Evolutionary conservation across 2,888 invertebrate species (phyloP), one percentile per base, ranked within the genome.

Genomic region (Alcis repandata): DNA sequence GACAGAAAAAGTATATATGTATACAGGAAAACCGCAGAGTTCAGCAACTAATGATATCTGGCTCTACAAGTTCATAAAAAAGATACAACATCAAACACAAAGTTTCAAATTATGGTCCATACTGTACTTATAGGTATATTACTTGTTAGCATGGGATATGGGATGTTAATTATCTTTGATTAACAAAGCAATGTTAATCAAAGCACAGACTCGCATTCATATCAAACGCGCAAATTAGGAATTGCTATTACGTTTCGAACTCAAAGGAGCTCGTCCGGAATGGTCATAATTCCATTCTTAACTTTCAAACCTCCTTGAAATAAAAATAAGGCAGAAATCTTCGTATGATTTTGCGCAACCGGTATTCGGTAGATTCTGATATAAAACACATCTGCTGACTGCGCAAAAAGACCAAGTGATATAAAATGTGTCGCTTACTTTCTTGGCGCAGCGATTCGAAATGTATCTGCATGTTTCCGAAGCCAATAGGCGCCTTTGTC

Each of bases 131-230:
- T 6, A n/a, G n/a, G n/a, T n/a, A n/a, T n/a, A n/a, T 6, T 27
- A 27, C 11, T 19, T 19, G 43, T 19, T 17, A 9, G 0, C 19
- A 19, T 43, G 43, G 9, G 3, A 43, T 19, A 19, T 17, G 1
- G 3, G 17, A 54, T 17, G 56, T 32, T 45, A 56, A 56, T 56
- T 36, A 11, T 17, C 41, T 41, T 32, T 41, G 17, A 33, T 45
- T 33, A 45, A 20, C 56, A 33, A 33, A 45, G n/a, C 19, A 19
- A 36, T 20, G 43, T 20, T 45, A 20, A 45, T 41, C n/a, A 32
- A 32, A 27, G 22, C 54, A 41, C 8, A 38, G 15, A 27, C 4
- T 41, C 4, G 41, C 19, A 19, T 43, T 43, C 17, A 19, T 43
- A 19, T 38, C 13, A 15, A 38, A 38, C 6, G 3, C n/a, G 38